Base-by-base conservation (phyloP, 2,113 vertebrate species). In the Terrapene triunguis region DNA sequence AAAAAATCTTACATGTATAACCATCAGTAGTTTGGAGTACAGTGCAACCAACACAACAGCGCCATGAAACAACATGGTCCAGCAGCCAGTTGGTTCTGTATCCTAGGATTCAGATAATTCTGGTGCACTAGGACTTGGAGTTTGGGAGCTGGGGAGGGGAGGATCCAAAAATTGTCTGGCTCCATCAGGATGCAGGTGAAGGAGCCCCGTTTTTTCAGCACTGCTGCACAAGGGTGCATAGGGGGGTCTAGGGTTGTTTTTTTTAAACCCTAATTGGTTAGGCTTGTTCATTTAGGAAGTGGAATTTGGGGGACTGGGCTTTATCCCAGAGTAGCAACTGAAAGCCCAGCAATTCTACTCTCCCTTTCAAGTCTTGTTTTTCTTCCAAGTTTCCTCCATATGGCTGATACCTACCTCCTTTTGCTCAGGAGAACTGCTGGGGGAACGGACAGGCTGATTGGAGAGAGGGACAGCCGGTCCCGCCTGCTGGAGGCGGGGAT, bases 401-500 rank as follows among this genome's bases (percentile, higher is more conserved):
- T 53, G 48, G 38, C 16, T 22, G 54, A 25, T 57, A 35, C 25
- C 29, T 22, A 35, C 59, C 24, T 42, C 21, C 27, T 22, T 5
- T 21, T 3, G 54, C 55, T 62, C 14, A 92, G 4, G 74, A 11
- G 32, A 35, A 19, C 47, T 54, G 6, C 22, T 51, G 25, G 16
- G 1, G 19, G 50, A 16, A 74, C 7, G 50, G 47, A 2, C 7
- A 69, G 87, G 51, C 55, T 69, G 87, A 91, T 88, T 94, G 96
- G 93, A 0, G 85, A 81, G 57, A 86, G 88, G 65, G 35, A 16
- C 82, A 3, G 1, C 3, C 13, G 29, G 94, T 72, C 84, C 96
- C 96, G 76, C 97, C 97, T 89, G 84, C 92, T 57, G 44, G 88
- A 54, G 97, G 97, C 96, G 97, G 96, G 90, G 90, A 0, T 65